Percentiles rank a stretch among this genome's conserved stretches.
phyloP scores from a whole-genome alignment of 2,113 vertebrate species.

The Pycnonotus jocosus region DNA sequence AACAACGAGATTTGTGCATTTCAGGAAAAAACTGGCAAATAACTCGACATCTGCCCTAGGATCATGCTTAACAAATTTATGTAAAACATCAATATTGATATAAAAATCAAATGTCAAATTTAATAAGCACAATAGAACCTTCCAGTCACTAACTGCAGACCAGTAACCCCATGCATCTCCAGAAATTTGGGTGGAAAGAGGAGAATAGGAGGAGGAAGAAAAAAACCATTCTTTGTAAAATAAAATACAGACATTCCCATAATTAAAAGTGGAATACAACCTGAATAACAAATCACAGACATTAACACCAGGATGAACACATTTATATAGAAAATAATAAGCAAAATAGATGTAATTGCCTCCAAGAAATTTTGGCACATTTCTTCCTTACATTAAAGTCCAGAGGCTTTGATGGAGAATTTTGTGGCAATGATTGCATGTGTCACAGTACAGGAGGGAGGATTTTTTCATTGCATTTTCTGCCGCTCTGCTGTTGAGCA shows the following conservation, averaged over 20 bases:
- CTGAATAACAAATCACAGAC: not conserved
- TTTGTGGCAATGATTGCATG: not conserved
- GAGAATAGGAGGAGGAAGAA: not conserved
- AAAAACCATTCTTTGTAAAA: not conserved
- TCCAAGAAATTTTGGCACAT: not conserved
- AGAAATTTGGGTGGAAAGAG: not conserved
- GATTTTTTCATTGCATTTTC: not conserved
- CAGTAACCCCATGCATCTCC: not conserved
- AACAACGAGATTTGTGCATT: not conserved
- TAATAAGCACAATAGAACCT: not conserved
- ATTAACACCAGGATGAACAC: not conserved
- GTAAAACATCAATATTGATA: not conserved
- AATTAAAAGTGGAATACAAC: not conserved
- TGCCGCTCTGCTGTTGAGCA: not conserved
- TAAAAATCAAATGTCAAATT: not conserved
- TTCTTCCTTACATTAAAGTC: not conserved
- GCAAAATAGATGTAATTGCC: not conserved
- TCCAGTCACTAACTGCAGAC: not conserved
- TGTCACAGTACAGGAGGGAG: not conserved
- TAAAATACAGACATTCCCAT: not conserved
- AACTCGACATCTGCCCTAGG: not conserved
- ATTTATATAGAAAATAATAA: not conserved
- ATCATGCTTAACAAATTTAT: not conserved
- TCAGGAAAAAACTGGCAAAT: not conserved
- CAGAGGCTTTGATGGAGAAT: not conserved